phyloP scores from a whole-genome alignment of 2,797 vertebrate species.

The Pygocentrus nattereri region DNA sequence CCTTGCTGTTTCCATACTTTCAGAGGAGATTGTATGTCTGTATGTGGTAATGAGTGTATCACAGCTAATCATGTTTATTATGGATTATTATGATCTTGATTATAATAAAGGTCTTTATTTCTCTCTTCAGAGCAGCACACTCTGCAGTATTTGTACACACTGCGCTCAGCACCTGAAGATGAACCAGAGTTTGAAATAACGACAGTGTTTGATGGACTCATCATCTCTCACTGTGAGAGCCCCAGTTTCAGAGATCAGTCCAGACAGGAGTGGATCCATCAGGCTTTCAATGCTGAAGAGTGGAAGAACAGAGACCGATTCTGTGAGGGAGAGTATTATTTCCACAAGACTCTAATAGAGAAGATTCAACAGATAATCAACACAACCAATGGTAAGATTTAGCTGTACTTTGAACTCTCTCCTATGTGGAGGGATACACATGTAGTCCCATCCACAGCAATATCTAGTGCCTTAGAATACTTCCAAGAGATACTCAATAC shows the following conservation, averaged over 20 bases:
- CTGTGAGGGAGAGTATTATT: constrained; percentile 7
- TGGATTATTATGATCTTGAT: neutral
- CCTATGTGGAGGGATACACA: too few species aligned
- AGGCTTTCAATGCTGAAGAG: constrained; percentile 4
- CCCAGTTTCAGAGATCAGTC: neutral
- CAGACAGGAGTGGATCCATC: constrained; percentile 11
- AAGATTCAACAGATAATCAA: neutral
- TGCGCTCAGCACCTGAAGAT: neutral
- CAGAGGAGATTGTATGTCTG: too few species aligned
- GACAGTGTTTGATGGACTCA: constrained; percentile 2
- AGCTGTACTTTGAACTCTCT: too few species aligned
- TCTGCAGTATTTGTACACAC: constrained; percentile 7
- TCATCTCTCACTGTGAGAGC: constrained; percentile 23
- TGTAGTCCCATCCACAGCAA: too few species aligned
- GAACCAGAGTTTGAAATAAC: neutral
- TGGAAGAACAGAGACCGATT: neutral
- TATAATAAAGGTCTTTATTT: neutral
- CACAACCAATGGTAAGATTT: neutral
- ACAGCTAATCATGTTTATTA: neutral
- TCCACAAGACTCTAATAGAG: neutral
- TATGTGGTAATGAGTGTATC: too few species aligned
- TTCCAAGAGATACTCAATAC: too few species aligned
- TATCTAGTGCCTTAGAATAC: too few species aligned
- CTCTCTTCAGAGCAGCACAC: neutral
- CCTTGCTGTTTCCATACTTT: too few species aligned